phyloP scores from a whole-genome alignment of 2,113 vertebrate genomes.

The Sus scrofa region T2T-Sscrofa CM000824.6:200083501-200084000 shows the following conservation, averaged over 20 bases:
- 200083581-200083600: not conserved
- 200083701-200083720: not conserved
- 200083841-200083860: not conserved
- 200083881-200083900: not conserved
- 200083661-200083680: not conserved
- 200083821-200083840: not conserved
- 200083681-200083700: fast-evolving
- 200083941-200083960: not conserved
- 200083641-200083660: not conserved
- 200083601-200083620: not conserved
- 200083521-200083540: not conserved
- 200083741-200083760: not conserved
- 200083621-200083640: not conserved
- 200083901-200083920: not conserved
- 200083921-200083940: not conserved
- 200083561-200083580: not conserved
- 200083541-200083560: not conserved
- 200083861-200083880: not conserved
- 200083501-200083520: not conserved
- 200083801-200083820: not conserved
- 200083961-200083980: not conserved
- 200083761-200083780: not conserved
- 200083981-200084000: not conserved
- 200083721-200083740: not conserved
- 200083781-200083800: not conserved